Conservation (phyloP, 2,797 vertebrate genomes). For the Rallus crepitans region DNA sequence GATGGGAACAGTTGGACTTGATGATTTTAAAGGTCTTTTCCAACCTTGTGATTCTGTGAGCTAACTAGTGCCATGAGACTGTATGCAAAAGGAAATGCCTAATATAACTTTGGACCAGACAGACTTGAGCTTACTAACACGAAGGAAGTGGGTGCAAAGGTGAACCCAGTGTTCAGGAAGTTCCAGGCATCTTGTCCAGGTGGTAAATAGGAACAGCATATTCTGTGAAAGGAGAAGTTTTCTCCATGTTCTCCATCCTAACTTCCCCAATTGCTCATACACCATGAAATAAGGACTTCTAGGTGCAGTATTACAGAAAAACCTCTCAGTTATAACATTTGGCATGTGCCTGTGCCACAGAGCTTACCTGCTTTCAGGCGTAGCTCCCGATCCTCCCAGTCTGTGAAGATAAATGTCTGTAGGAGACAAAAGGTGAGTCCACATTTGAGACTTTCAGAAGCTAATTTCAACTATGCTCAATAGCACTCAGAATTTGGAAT, state of each 20-base stretch:
- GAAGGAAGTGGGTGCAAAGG: neutral
- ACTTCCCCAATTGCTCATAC: neutral
- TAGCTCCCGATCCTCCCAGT: constrained; percentile 90
- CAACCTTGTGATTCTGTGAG: too few relatives aligned
- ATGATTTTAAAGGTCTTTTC: too few relatives aligned
- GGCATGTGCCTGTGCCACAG: neutral
- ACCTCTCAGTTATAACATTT: neutral
- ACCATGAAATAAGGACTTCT: neutral
- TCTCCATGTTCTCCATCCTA: neutral
- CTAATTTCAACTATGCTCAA: neutral
- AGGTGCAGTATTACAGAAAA: neutral
- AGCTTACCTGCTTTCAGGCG: constrained; percentile 83
- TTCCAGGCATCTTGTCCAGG: neutral
- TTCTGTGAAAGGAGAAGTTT: neutral
- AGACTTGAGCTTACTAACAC: neutral
- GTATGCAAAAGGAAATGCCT: neutral
- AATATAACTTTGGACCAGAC: neutral
- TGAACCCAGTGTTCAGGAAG: neutral
- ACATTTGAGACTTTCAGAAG: neutral
- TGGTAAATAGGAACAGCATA: neutral
- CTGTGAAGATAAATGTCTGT: constrained; percentile 95
- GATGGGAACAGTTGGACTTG: too few relatives aligned
- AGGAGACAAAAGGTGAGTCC: neutral
- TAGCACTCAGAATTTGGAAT: neutral
- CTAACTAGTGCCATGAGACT: neutral